phyloP scores from a whole-genome alignment of 2,888 invertebrate species.

The Dryadula phaetusa region DNA sequence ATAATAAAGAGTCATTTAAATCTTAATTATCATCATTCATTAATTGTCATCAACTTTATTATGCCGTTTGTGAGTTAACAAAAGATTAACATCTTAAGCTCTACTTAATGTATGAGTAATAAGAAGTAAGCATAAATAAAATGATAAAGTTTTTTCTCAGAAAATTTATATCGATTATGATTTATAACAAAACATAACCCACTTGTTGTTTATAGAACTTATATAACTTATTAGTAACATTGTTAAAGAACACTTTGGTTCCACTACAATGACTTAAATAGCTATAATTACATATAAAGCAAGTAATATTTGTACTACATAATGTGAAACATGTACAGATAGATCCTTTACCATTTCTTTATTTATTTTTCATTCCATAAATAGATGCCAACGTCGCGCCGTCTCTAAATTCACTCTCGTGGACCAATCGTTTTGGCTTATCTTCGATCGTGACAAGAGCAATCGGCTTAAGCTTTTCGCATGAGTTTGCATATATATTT shows the following conservation, averaged over 20 bases:
- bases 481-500: constrained; percentile 22
- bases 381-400: constrained; percentile 2
- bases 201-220: too few species aligned
- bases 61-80: not conserved
- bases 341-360: not conserved
- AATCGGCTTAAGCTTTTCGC: constrained; percentile 36
- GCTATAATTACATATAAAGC: not conserved
- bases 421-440: constrained; percentile 38
- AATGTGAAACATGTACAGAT: not conserved
- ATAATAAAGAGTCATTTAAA: not conserved
- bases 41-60: not conserved
- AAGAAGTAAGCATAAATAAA: not conserved
- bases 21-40: not conserved
- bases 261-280: too few species aligned
- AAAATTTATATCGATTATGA: not conserved
- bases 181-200: too few species aligned
- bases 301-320: not conserved
- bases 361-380: constrained; percentile 2
- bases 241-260: too few species aligned
- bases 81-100: not conserved
- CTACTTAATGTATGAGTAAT: not conserved
- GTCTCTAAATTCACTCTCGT: constrained; percentile 26
- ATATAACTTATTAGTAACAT: too few species aligned
- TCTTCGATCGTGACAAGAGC: constrained; percentile 41
- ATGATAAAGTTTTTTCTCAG: not conserved